Conservation (phyloP, 2,888 invertebrate species). For the Lithosia quadra region DNA sequence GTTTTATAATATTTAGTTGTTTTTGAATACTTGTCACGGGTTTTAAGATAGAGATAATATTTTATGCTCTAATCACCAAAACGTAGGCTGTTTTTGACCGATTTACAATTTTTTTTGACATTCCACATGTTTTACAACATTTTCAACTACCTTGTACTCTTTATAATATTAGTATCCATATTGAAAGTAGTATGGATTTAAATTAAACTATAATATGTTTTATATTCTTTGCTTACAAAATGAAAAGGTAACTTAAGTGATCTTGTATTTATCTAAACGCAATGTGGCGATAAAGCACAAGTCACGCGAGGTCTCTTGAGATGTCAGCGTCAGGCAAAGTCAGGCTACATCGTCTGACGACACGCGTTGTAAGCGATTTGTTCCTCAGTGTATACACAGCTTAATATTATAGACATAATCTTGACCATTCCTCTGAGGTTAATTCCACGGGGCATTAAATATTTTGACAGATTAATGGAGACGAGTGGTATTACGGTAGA, state of each 20-base stretch:
- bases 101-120: too few species aligned
- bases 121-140: too few species aligned
- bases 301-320: not conserved
- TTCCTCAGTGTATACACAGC: not conserved
- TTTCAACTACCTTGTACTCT: too few species aligned
- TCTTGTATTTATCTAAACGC: not conserved
- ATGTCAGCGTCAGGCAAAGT: not conserved
- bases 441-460: conserved; percentile 3
- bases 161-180: too few species aligned
- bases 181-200: too few species aligned
- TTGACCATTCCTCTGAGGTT: not conserved
- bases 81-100: too few species aligned
- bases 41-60: too few species aligned
- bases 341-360: not conserved
- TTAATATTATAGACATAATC: not conserved
- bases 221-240: not conserved
- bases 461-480: not conserved
- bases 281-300: not conserved
- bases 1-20: too few species aligned
- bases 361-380: not conserved
- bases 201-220: too few species aligned
- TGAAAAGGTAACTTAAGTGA: not conserved
- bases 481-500: not conserved
- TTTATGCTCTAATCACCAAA: too few species aligned
- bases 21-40: too few species aligned